Evolutionary conservation across 1,140 invertebrate genomes (phyloP), one percentile per base, ranked within the genome.

Genomic region (Polypedilum vanderplanki): DNA sequence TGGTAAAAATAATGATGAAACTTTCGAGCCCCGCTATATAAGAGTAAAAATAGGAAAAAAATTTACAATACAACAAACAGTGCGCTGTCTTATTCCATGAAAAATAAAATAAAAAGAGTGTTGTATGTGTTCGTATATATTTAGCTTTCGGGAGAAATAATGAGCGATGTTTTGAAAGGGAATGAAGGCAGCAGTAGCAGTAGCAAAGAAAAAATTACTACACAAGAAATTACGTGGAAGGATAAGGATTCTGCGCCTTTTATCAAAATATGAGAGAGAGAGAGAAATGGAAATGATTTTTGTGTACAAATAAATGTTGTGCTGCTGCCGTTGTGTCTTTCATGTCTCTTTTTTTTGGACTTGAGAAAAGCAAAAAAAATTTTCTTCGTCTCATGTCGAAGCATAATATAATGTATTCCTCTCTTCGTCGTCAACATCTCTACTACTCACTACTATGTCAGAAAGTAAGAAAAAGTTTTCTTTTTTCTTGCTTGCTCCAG

Each of bases 201-300:
- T 9, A 57, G 46, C 46, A 57, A 15, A 57, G 15, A n/a, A 57
- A 57, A 4, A 57, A 12, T 57, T 70, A 22, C 65, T 70, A 70
- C 65, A 57, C 46, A 15, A 57, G 65, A 70, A 70, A 70, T 70
- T 70, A 17, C 65, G 65, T 70, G 65, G 65, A 70, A 70, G 65
- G 65, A 70, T 70, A 70, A 70, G 65, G 65, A 70, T 70, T 70
- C 65, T 70, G 65, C 65, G 65, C 65, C 8, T 8, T 57, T 57
- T 57, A 57, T 12, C 10, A n/a, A 57, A 57, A n/a, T n/a, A n/a
- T n/a, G n/a, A n/a, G n/a, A n/a, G n/a, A 57, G 46, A 57, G 5
- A 33, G 24, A 1, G 24, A 57, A 12, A 57, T 57, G 46, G 12
- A 57, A 57, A 57, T 57, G 46, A 57, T 70, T 70, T 22, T 20